Evolutionary conservation across 2,888 invertebrate species (phyloP).

Genomic region (Parelbella ahira): DNA sequence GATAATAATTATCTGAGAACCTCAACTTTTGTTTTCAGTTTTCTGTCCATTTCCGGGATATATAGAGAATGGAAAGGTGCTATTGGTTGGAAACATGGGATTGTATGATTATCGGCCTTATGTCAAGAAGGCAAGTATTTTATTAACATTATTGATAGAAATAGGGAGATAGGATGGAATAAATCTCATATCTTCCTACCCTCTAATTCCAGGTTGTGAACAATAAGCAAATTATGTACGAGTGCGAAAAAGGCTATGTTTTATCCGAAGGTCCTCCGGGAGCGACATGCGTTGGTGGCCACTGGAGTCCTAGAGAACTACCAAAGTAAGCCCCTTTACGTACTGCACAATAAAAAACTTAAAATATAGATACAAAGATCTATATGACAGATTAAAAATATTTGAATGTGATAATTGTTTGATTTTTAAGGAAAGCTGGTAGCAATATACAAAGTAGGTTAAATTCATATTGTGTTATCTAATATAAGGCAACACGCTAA

Average conservation of each 20-base stretch:
- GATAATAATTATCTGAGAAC: no score
- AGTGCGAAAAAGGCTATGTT: conserved; percentile 95
- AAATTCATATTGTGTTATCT: no score
- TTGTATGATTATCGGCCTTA: conserved; percentile 97
- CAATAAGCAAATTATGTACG: conserved; percentile 97
- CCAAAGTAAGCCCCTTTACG: conserved; percentile 87
- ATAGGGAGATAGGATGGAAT: no score
- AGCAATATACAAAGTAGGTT: no score
- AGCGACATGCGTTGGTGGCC: conserved; percentile 96
- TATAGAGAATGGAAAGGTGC: conserved; percentile 92
- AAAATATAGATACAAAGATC: no score
- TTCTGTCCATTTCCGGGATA: conserved; percentile 96
- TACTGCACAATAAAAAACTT: no score
- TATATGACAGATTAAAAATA: no score
- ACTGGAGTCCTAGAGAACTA: conserved; percentile 94
- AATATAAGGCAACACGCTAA: no score
- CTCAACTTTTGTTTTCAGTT: conserved; percentile 81
- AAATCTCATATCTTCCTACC: no score
- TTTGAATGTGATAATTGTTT: no score
- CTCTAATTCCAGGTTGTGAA: conserved; percentile 84
- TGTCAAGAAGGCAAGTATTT: conserved; percentile 86
- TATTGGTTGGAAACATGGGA: conserved; percentile 97
- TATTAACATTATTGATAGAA: no score
- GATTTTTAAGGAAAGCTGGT: no score
- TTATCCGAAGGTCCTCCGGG: conserved; percentile 93